Conservation (phyloP, 1,140 invertebrate species). For the Dryas iulia region DNA sequence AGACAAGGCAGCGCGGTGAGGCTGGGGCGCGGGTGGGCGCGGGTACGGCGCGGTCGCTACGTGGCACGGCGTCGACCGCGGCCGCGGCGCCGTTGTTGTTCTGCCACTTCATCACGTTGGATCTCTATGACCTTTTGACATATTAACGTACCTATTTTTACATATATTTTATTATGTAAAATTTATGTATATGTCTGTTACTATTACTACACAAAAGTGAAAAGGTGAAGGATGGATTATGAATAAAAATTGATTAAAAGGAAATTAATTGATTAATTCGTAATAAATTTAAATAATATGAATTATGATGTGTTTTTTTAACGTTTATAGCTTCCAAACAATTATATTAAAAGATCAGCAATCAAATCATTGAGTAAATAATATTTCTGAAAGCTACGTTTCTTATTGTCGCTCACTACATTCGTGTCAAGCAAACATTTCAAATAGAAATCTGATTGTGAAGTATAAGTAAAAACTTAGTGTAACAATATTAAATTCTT, state of each 20-base stretch:
- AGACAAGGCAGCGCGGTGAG: slow-evolving; percentile 18
- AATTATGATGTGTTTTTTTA: not conserved
- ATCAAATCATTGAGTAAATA: not conserved
- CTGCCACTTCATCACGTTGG: slow-evolving; percentile 14
- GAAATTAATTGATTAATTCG: not conserved
- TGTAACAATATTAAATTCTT: too few relatives aligned
- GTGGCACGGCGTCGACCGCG: slow-evolving; percentile 31
- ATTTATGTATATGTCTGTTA: not conserved
- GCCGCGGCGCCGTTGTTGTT: slow-evolving; percentile 14
- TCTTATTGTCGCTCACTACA: slow-evolving; percentile 10
- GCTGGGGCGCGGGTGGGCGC: slow-evolving; percentile 23
- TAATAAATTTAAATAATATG: not conserved
- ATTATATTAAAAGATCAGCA: not conserved
- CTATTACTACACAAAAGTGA: not conserved
- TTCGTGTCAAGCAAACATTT: slow-evolving; percentile 14
- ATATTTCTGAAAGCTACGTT: slow-evolving; percentile 13
- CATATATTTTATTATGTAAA: slow-evolving; percentile 2
- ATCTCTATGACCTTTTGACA: slow-evolving; percentile 25
- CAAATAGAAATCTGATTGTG: slow-evolving; percentile 11
- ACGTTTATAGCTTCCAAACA: not conserved
- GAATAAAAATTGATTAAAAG: not conserved
- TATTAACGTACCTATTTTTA: slow-evolving; percentile 16
- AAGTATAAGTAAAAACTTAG: not conserved
- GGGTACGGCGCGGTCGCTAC: slow-evolving; percentile 24
- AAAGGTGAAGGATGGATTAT: not conserved